Percentiles rank a stretch among this genome's conserved stretches.
These are phyloP conservation scores for Hirundichthys speculiger DNA, from an alignment of 2,113 vertebrate genomes.

Conservation along the genomic window DNA sequence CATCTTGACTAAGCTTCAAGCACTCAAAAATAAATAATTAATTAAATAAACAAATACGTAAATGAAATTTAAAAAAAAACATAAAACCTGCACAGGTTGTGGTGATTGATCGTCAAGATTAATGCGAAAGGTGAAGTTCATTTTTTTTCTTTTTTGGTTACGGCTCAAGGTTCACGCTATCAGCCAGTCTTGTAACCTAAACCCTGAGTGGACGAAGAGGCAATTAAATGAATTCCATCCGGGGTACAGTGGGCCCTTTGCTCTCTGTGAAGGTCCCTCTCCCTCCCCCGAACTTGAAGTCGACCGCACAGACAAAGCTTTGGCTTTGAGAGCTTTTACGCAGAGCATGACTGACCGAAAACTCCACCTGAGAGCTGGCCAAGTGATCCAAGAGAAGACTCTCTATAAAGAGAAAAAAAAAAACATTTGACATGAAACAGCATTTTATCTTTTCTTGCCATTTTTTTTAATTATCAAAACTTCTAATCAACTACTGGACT, in stretches of 20 bases:
- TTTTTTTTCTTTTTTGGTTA: conserved; percentile 12
- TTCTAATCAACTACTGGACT: neutral
- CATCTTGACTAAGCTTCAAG: neutral
- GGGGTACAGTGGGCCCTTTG: conserved; percentile 65
- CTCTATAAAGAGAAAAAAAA: conserved; percentile 20
- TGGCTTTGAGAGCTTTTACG: conserved; percentile 70
- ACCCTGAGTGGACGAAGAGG: conserved; percentile 57
- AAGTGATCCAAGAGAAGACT: conserved; percentile 1
- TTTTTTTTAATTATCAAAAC: neutral
- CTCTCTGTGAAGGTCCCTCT: conserved; percentile 55
- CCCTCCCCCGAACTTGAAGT: conserved; percentile 84
- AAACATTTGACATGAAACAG: conserved; percentile 14
- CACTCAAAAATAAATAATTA: neutral
- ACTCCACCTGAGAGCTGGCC: conserved; percentile 1
- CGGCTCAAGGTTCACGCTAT: conserved; percentile 27
- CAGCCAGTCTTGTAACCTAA: conserved; percentile 46
- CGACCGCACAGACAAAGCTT: conserved; percentile 78
- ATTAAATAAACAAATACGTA: too few species aligned
- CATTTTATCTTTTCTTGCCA: neutral
- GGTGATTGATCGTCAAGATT: neutral
- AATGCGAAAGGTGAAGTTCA: conserved; percentile 41
- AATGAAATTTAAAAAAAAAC: neutral
- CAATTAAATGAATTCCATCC: conserved; percentile 74
- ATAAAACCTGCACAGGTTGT: neutral
- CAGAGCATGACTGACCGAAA: conserved; percentile 45